A percentile compares a stretch with the other conserved stretches of the same genome.
Evolutionary conservation across 2,797 vertebrate genomes (phyloP).

Genomic region (Pempheris klunzingeri): DNA sequence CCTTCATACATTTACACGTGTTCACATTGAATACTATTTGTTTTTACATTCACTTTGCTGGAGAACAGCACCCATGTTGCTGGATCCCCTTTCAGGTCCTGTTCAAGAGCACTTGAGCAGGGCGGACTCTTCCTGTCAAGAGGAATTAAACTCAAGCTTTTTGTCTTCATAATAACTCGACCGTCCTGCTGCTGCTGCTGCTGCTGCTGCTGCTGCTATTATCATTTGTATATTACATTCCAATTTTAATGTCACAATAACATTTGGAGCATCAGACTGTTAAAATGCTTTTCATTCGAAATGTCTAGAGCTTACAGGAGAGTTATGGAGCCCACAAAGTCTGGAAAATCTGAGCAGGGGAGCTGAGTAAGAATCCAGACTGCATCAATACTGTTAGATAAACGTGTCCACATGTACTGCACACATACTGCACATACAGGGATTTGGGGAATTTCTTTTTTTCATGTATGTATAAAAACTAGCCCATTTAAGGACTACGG

Average conservation of each 20-base stretch:
- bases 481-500: too few species aligned
- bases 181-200: too few species aligned
- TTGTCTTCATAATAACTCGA: neutral
- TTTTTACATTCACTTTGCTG: neutral
- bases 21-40: neutral
- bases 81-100: neutral
- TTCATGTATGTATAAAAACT: neutral
- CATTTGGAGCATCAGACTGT: conserved; percentile 3
- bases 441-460: neutral
- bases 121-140: neutral
- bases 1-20: neutral
- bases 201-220: conserved; percentile 3
- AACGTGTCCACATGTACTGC: conserved; percentile 4
- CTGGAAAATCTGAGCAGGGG: conserved; percentile 5
- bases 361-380: neutral
- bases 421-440: conserved; percentile 1
- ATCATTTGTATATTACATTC: conserved; percentile 11
- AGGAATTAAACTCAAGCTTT: conserved; percentile 1
- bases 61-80: neutral
- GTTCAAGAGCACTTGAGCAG: conserved; percentile 14
- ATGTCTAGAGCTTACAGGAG: conserved; percentile 20
- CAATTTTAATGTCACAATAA: conserved; percentile 27
- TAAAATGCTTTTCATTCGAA: conserved; percentile 25
- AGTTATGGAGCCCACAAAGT: conserved; percentile 20
- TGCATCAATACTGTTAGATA: neutral